phyloP scores from a whole-genome alignment of 2,113 vertebrate genomes.

The Pardalotus punctatus region DNA sequence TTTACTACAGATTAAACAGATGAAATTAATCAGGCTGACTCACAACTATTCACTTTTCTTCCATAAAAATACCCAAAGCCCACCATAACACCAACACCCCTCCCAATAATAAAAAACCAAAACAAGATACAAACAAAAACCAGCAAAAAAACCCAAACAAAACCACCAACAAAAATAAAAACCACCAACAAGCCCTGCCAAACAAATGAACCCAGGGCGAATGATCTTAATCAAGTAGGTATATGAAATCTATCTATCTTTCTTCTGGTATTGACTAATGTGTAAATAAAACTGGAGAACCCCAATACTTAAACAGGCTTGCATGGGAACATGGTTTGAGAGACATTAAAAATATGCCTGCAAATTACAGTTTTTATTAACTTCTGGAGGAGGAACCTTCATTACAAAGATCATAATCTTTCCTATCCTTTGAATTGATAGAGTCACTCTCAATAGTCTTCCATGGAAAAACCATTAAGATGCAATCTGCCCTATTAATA shows the following conservation, averaged over 20 bases:
- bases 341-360: neutral
- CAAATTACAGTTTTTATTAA: neutral
- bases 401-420: neutral
- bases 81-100: too few species aligned
- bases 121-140: neutral
- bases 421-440: neutral
- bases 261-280: neutral
- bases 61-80: neutral
- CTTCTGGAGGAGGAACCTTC: neutral
- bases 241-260: neutral
- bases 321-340: neutral
- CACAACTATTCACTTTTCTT: neutral
- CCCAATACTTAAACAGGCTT: neutral
- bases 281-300: neutral
- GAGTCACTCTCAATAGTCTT: neutral
- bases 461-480: neutral
- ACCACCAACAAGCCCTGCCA: neutral
- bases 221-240: neutral
- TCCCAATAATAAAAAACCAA: neutral
- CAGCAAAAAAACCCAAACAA: rapidly evolving
- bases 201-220: neutral
- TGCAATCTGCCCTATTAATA: neutral
- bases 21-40: neutral
- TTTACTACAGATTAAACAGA: neutral
- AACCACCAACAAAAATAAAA: neutral